Evolutionary conservation across 1,140 invertebrate species (phyloP).

Genomic region (Copidosoma floridanum): DNA sequence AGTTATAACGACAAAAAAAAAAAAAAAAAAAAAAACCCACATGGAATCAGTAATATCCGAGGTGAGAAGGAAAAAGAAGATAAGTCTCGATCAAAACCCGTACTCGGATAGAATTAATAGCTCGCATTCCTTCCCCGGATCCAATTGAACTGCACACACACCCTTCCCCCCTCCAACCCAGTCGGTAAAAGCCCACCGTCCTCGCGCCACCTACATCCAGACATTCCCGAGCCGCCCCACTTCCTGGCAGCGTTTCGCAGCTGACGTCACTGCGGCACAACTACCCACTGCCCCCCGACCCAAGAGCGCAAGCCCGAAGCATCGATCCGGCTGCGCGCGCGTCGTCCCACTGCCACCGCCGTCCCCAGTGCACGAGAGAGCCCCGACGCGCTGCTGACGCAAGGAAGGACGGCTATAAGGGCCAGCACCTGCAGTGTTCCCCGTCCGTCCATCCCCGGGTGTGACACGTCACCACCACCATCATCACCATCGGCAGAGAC

Average conservation of each 20-base stretch:
- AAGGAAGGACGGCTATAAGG: too few relatives aligned
- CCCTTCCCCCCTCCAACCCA: background rate
- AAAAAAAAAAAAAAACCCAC: too few relatives aligned
- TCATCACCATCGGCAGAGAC: background rate
- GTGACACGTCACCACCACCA: background rate
- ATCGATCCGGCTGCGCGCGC: conserved; percentile 33
- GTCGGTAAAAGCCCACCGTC: too few relatives aligned
- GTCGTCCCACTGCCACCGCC: background rate
- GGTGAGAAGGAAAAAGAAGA: too few relatives aligned
- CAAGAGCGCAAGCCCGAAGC: conserved; percentile 36
- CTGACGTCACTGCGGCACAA: conserved; percentile 47
- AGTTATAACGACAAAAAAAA: too few relatives aligned
- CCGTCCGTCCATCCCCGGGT: background rate
- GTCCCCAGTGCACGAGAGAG: background rate
- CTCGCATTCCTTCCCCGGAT: too few relatives aligned
- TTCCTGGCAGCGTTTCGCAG: too few relatives aligned
- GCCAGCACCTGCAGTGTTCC: too few relatives aligned
- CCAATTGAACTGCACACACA: too few relatives aligned
- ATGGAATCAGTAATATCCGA: too few relatives aligned
- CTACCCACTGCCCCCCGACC: background rate
- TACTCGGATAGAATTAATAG: too few relatives aligned
- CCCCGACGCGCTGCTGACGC: background rate
- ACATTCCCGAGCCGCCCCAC: background rate
- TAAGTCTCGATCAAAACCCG: too few relatives aligned
- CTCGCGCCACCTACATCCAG: background rate